Percentiles rank a stretch among this genome's conserved stretches.
These are phyloP conservation scores for Tapera naevia DNA, from an alignment of 2,797 vertebrate genomes.

Conservation along the genomic window DNA sequence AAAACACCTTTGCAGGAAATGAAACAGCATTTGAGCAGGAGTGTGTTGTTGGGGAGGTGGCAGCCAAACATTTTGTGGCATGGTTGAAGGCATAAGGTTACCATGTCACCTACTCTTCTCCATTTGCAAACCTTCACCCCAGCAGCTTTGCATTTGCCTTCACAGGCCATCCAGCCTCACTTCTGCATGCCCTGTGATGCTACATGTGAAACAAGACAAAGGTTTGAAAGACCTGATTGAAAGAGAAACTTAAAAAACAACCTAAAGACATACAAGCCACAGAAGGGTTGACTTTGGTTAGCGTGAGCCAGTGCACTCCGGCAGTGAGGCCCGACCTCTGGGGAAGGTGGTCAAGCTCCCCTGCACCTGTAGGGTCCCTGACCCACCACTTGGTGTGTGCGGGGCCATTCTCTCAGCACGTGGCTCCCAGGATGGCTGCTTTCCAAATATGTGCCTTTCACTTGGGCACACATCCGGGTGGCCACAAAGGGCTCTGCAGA, in stretches of 20 bases:
- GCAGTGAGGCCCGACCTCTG: not conserved
- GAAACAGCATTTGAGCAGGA: not conserved
- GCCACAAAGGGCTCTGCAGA: not conserved
- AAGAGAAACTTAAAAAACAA: not conserved
- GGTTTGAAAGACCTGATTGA: not conserved
- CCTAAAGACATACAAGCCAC: not conserved
- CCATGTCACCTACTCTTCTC: not conserved
- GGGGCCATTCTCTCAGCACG: accelerated
- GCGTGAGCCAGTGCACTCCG: not conserved
- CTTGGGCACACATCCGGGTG: not conserved
- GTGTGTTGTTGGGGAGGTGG: not conserved
- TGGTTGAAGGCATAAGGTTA: not conserved
- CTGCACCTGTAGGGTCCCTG: not conserved
- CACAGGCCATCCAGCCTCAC: not conserved
- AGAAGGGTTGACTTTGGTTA: not conserved
- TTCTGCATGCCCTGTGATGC: accelerated
- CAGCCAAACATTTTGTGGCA: not conserved
- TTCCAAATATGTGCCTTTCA: not conserved
- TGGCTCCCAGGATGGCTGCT: not conserved
- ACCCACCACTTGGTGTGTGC: not conserved
- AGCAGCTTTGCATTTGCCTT: not conserved
- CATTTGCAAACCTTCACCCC: not conserved
- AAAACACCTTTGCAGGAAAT: not conserved
- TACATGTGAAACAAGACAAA: not conserved
- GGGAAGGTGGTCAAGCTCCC: not conserved